These are phyloP conservation scores for Haliclona indistincta DNA, from an alignment of 37 sponge, comb jelly and placozoan species.

Conservation along the genomic window DNA sequence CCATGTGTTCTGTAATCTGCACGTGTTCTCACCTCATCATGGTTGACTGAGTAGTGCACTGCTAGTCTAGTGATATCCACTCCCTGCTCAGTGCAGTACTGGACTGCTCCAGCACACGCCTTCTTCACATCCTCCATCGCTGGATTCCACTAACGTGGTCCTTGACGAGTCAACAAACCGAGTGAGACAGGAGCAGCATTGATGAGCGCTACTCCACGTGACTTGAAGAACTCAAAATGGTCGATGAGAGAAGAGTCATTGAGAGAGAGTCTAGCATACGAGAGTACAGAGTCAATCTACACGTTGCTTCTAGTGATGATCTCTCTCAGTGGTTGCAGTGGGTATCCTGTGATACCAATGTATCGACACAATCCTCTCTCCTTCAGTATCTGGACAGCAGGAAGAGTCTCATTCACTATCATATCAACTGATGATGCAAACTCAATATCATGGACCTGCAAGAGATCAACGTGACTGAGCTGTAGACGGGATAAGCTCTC, in stretches of 20 bases:
- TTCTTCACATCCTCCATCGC: conserved; percentile 66
- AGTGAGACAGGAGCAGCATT: conserved; percentile 92
- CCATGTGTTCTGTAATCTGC: no score
- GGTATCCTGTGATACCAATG: conserved; percentile 95
- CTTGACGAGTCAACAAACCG: conserved; percentile 74
- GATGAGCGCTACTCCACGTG: conserved; percentile 76
- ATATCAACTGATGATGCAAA: conserved; percentile 89
- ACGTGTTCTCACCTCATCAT: conserved; percentile 41
- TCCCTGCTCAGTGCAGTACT: conserved; percentile 59
- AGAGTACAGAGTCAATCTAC: conserved; percentile 78
- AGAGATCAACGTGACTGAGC: conserved; percentile 77
- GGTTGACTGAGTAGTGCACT: conserved; percentile 41
- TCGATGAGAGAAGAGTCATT: conserved; percentile 74
- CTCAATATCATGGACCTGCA: conserved; percentile 93
- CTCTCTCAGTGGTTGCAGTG: conserved; percentile 50
- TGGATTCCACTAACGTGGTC: conserved; percentile 75
- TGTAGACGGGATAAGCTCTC: conserved; percentile 71
- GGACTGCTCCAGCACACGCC: conserved; percentile 67
- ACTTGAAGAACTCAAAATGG: conserved; percentile 67
- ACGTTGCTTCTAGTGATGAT: conserved; percentile 49
- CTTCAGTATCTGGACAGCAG: conserved; percentile 79
- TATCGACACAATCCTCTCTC: conserved; percentile 72
- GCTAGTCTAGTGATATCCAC: conserved; percentile 77
- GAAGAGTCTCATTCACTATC: conserved; percentile 79
- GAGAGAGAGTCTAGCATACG: conserved; percentile 76